Evolutionary conservation across 2,113 vertebrate species (phyloP).

Genomic region (Oophaga pumilio): DNA sequence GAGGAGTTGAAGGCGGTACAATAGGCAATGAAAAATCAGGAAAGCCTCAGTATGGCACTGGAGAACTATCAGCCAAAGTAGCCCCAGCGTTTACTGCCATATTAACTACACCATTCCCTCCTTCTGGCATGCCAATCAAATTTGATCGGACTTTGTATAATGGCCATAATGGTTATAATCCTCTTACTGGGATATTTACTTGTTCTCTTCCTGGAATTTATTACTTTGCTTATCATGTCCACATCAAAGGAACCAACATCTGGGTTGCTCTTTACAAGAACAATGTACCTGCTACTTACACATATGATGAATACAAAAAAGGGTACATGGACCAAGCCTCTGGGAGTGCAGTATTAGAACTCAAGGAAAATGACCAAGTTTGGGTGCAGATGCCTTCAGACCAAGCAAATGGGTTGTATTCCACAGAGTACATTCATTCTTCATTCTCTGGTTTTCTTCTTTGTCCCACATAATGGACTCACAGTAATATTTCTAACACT

Average conservation of each 20-base stretch:
- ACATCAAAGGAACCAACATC: slow-evolving; percentile 95
- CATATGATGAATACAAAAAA: slow-evolving; percentile 98
- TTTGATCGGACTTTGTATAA: slow-evolving; percentile 98
- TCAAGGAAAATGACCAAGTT: slow-evolving; percentile 94
- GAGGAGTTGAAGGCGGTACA: slow-evolving; percentile 81
- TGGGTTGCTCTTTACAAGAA: slow-evolving; percentile 99
- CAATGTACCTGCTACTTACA: slow-evolving; percentile 97
- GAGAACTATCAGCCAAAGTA: slow-evolving; percentile 81
- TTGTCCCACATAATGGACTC: slow-evolving; percentile 90
- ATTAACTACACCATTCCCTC: slow-evolving; percentile 91
- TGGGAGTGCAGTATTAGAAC: slow-evolving; percentile 94
- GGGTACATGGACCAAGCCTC: slow-evolving; percentile 99
- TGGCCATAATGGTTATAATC: slow-evolving; percentile 91
- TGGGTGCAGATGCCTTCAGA: slow-evolving; percentile 99
- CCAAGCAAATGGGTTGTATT: slow-evolving; percentile 97
- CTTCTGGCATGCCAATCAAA: slow-evolving; percentile 92
- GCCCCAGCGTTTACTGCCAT: slow-evolving; percentile 94
- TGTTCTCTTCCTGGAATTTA: slow-evolving; percentile 91
- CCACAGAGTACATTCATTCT: slow-evolving; percentile 97
- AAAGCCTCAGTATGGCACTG: slow-evolving; percentile 81
- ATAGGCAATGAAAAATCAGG: slow-evolving; percentile 79
- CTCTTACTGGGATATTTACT: slow-evolving; percentile 91
- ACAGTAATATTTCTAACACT: slow-evolving; percentile 63
- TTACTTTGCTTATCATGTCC: slow-evolving; percentile 98
- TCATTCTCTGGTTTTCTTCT: slow-evolving; percentile 98